Evolutionary conservation across 1,140 invertebrate species (phyloP).

Genomic region (Orchestia grillus): DNA sequence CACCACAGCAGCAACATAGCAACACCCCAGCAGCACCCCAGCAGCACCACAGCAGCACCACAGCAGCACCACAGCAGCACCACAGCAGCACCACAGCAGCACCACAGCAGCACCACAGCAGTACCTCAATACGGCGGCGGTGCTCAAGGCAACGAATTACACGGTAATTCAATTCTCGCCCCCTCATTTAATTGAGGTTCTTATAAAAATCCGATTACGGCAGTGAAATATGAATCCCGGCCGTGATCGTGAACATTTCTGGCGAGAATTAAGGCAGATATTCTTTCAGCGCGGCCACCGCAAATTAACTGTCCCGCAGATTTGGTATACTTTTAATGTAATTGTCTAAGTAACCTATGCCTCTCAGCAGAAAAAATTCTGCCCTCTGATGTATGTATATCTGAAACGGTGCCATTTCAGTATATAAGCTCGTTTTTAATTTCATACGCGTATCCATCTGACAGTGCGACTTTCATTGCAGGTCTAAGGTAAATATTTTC

Average conservation of each 20-base stretch:
- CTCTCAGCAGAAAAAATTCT: neutral
- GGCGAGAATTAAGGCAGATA: neutral
- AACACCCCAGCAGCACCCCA: too few species aligned
- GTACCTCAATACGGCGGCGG: neutral
- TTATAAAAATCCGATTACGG: slow-evolving; percentile 35
- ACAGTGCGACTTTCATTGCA: too few species aligned
- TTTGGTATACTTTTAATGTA: neutral
- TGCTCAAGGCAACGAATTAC: neutral
- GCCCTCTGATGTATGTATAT: neutral
- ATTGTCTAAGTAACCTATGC: neutral
- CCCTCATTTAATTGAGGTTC: slow-evolving; percentile 44
- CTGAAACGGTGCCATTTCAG: neutral
- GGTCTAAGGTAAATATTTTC: too few species aligned
- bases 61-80: too few species aligned
- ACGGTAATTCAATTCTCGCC: neutral
- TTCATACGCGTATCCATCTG: too few species aligned
- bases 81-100: too few species aligned
- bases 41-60: too few species aligned
- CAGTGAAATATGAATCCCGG: neutral
- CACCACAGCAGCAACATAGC: too few species aligned
- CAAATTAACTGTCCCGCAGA: neutral
- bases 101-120: neutral
- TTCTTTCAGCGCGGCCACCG: neutral
- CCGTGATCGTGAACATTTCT: neutral
- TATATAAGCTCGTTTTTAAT: neutral